Percentiles rank a stretch among this genome's conserved stretches.
phyloP scores from a whole-genome alignment of 2,797 vertebrate genomes.

The Mus minutoides region DNA sequence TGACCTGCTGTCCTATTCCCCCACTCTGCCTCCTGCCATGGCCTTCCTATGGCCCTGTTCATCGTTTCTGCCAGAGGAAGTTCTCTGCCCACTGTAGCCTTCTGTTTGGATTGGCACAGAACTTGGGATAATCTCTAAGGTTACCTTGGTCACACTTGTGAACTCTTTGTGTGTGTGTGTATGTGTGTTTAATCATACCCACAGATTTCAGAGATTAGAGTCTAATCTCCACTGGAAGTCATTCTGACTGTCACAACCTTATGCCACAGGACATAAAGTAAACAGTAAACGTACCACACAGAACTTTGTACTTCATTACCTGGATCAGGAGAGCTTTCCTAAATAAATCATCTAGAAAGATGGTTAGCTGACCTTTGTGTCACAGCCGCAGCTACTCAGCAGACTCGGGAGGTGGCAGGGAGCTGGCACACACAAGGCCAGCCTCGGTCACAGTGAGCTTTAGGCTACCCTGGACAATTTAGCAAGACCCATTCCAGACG shows the following conservation, averaged over 20 bases:
- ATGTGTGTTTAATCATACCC: neutral
- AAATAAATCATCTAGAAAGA: conserved; percentile 2
- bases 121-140: neutral
- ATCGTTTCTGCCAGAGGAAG: neutral
- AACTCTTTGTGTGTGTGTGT: neutral
- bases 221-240: neutral
- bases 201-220: neutral
- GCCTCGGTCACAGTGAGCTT: neutral
- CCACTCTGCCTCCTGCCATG: neutral
- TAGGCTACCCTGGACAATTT: neutral
- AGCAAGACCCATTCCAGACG: neutral
- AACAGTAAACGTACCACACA: neutral
- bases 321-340: neutral
- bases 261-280: neutral
- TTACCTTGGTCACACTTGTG: neutral
- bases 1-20: neutral
- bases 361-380: neutral
- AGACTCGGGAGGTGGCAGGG: neutral
- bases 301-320: conserved; percentile 30
- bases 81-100: neutral
- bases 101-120: neutral
- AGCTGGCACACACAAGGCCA: too few species aligned
- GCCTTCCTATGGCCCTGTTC: neutral
- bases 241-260: neutral
- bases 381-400: neutral